Evolutionary conservation across 2,113 vertebrate genomes (phyloP).

Genomic region (Callipepla californica): DNA sequence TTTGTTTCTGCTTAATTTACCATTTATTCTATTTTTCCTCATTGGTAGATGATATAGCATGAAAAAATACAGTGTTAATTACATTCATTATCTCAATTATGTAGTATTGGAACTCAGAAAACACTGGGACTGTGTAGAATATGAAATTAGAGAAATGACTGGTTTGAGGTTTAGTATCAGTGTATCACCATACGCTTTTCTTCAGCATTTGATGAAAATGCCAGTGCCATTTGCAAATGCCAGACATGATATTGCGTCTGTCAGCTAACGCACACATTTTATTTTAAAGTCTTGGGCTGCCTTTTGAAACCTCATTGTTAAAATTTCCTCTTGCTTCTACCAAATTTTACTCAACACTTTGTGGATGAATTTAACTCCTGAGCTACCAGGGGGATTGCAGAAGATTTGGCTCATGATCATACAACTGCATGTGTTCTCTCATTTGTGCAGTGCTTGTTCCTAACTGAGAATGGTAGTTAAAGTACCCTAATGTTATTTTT

Average conservation of each 20-base stretch:
- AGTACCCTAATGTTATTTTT: background rate
- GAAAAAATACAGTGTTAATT: background rate
- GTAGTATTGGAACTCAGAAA: background rate
- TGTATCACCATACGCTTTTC: background rate
- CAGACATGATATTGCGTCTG: background rate
- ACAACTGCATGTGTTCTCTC: background rate
- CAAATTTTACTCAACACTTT: background rate
- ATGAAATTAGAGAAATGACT: background rate
- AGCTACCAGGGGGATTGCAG: background rate
- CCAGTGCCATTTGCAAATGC: background rate
- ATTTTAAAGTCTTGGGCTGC: background rate
- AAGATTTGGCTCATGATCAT: background rate
- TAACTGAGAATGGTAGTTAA: background rate
- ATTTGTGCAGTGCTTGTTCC: background rate
- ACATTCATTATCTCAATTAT: background rate
- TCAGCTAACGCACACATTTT: background rate
- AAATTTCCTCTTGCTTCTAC: background rate
- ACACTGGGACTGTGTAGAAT: background rate
- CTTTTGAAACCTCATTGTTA: background rate
- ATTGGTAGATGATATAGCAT: background rate
- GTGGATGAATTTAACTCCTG: background rate
- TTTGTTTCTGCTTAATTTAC: background rate
- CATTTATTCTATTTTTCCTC: background rate
- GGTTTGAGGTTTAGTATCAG: background rate
- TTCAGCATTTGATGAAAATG: background rate